phyloP scores from a whole-genome alignment of 2,113 vertebrate genomes.

The Salvelinus fontinalis region DNA sequence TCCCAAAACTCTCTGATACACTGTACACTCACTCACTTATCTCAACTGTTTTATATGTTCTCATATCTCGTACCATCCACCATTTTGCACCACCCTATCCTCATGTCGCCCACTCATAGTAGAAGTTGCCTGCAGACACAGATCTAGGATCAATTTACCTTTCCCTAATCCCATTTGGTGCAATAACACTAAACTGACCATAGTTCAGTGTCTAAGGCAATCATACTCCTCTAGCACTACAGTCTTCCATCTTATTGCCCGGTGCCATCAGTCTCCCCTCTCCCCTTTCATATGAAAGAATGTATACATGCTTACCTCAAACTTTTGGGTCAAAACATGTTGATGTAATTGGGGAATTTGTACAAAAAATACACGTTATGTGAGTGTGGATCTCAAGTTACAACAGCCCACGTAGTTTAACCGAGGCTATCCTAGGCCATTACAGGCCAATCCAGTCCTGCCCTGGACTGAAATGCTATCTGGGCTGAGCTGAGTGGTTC shows the following conservation, averaged over 20 bases:
- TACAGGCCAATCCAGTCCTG: constrained; percentile 31
- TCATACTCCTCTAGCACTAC: no score
- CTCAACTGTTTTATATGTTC: constrained; percentile 27
- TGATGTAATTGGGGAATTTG: no score
- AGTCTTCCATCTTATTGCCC: neutral
- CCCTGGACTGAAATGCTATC: constrained; percentile 34
- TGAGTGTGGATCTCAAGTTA: no score
- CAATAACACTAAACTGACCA: no score
- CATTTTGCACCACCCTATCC: constrained; percentile 22
- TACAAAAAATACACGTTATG: no score
- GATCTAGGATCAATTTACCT: no score
- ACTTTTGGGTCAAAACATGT: no score
- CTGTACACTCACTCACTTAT: constrained; percentile 18
- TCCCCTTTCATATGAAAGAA: neutral
- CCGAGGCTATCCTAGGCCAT: constrained; percentile 13
- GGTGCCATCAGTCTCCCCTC: neutral
- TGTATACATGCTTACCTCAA: no score
- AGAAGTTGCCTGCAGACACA: neutral
- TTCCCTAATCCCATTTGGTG: no score
- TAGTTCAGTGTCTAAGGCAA: no score
- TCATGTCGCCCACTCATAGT: neutral
- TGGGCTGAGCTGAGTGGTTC: constrained; percentile 51
- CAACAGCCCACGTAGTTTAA: neutral
- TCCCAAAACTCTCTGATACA: constrained; percentile 12
- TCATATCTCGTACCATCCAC: constrained; percentile 48